Evolutionary conservation across 2,797 vertebrate species (phyloP), one percentile per base, ranked within the genome.

Genomic region (Eupleurogrammus muticus): DNA sequence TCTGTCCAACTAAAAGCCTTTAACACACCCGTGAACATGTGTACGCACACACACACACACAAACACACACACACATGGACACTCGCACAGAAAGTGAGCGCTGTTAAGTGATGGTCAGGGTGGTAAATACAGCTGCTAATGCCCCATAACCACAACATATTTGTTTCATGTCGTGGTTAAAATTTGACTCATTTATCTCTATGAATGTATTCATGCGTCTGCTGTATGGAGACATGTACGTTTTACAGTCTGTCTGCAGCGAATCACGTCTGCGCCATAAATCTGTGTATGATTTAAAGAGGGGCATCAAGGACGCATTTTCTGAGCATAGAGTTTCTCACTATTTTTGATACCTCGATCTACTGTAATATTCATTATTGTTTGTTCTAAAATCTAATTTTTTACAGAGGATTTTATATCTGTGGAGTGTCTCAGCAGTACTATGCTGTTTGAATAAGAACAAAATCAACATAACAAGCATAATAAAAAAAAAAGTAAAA

Each of bases 61-160:
- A 59, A 61, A 64, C 42, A 63, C 69, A 58, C 58, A 53, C 52
- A 55, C 64, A 66, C 23, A 73, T 38, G 73, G 54, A 80, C 54
- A 76, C 54, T 67, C 42, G 63, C 17, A 61, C 12, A 65, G 13
- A 64, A 38, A 69, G 48, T 57, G 73, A 67, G 65, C 42, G 17
- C 84, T 87, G 84, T 89, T 90, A 90, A 92, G 88, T 88, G 88
- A 80, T 87, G 83, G 84, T 81, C 80, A 85, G 81, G 84, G 80
- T 80, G 73, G 90, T 92, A 92, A 92, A 83, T 92, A 92, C 79
- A 90, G 75, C 61, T 72, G 67, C 80, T 90, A 90, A 90, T 89
- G 87, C 68, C 28, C 47, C 54, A 38, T 85, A 82, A 91, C 85
- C 78, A 87, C 81, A 78, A 80, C 69, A 80, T 77, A 56, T 62